These are phyloP conservation scores for Cecropterus lyciades DNA, from an alignment of 1,140 invertebrate genomes.

Conservation along the genomic window DNA sequence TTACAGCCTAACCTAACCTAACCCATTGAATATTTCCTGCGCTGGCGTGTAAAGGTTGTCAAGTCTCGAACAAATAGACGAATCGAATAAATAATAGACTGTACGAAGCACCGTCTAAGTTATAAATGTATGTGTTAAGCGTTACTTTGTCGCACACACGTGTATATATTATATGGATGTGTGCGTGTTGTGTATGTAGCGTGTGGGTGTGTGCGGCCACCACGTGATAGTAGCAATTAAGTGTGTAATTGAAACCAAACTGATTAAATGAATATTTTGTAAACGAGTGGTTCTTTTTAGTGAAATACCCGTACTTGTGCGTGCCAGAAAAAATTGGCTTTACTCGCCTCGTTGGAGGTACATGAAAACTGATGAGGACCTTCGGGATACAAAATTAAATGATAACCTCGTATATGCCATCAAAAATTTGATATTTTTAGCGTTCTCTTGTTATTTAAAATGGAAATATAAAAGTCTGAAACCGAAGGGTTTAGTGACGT, in stretches of 20 bases:
- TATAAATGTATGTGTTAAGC: neutral
- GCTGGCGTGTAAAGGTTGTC: neutral
- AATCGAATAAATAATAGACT: neutral
- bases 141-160: conserved; percentile 9
- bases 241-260: conserved; percentile 37
- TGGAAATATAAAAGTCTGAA: no score
- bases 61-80: neutral
- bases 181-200: neutral
- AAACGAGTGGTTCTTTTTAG: conserved; percentile 22
- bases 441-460: no score
- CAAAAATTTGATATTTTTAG: no score
- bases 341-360: no score
- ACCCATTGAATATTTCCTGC: neutral
- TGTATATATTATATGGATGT: neutral
- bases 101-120: neutral
- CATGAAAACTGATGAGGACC: no score
- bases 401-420: no score
- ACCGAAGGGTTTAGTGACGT: no score
- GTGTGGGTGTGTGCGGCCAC: conserved; percentile 10
- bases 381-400: no score
- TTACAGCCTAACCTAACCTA: neutral
- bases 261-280: conserved; percentile 39
- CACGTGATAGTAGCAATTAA: conserved; percentile 26
- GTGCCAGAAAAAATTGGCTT: no score
- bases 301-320: no score